Evolutionary conservation across 2,797 vertebrate species (phyloP).

Genomic region (Leptoclinus maculatus): DNA sequence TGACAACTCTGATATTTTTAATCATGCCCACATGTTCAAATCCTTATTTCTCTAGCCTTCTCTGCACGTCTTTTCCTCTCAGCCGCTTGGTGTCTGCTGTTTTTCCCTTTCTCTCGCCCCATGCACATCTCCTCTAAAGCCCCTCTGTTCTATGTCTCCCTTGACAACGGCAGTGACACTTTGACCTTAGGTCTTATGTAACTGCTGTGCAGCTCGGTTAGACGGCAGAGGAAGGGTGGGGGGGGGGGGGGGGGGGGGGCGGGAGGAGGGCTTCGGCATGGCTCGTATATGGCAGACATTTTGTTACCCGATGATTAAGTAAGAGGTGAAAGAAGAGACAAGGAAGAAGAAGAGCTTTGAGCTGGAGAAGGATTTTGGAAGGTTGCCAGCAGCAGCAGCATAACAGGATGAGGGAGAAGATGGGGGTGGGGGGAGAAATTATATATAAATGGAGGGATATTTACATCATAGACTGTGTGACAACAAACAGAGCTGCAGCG

Average conservation of each 20-base stretch:
- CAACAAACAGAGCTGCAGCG: constrained; percentile 36
- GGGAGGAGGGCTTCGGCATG: constrained; percentile 38
- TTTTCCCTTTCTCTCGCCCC: constrained; percentile 31
- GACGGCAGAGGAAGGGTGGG: constrained; percentile 45
- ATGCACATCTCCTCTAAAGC: constrained; percentile 63
- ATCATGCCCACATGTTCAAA: constrained; percentile 24
- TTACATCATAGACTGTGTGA: constrained; percentile 41
- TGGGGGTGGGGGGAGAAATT: constrained; percentile 40
- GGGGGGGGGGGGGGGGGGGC: constrained; percentile 9
- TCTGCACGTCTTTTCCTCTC: constrained; percentile 21
- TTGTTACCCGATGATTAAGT: constrained; percentile 66
- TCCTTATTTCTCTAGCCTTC: background rate
- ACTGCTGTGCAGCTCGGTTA: constrained; percentile 62
- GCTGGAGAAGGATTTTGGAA: constrained; percentile 43
- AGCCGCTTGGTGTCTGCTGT: constrained; percentile 8
- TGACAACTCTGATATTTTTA: constrained; percentile 10
- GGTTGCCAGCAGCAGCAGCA: constrained; percentile 54
- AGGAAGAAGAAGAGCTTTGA: constrained; percentile 34
- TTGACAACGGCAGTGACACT: constrained; percentile 83
- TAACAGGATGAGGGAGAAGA: constrained; percentile 68
- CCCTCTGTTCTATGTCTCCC: constrained; percentile 76
- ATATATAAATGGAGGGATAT: constrained; percentile 50
- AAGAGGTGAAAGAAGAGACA: constrained; percentile 46
- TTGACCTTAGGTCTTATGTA: constrained; percentile 83
- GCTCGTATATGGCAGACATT: constrained; percentile 72